Percentiles rank a stretch among this genome's conserved stretches.
phyloP scores from a whole-genome alignment of 2,113 vertebrate genomes.

The Antennarius striatus region DNA sequence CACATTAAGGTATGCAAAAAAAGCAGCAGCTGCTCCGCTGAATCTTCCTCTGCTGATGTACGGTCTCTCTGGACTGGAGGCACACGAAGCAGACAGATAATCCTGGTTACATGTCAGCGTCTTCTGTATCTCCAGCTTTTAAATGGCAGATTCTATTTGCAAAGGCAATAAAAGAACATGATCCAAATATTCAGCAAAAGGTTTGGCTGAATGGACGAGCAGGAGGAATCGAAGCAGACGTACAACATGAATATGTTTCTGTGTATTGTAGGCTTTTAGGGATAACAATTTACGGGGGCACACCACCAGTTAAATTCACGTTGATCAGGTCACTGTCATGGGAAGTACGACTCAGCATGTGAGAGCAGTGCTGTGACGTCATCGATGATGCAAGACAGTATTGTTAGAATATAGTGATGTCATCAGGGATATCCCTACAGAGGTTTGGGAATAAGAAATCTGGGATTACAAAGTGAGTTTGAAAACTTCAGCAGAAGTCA shows the following conservation, averaged over 20 bases:
- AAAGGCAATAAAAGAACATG: neutral
- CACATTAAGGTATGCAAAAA: constrained; percentile 45
- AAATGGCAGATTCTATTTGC: neutral
- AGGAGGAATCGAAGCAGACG: neutral
- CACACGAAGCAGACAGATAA: neutral
- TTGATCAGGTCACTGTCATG: too few relatives aligned
- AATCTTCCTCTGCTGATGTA: constrained; percentile 14
- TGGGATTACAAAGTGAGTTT: too few relatives aligned
- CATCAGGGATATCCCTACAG: neutral
- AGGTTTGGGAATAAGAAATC: too few relatives aligned
- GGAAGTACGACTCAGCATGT: neutral
- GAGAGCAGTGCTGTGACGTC: neutral
- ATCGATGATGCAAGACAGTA: neutral
- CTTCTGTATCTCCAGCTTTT: too few relatives aligned
- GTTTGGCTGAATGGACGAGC: constrained; percentile 1
- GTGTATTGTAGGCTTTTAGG: neutral
- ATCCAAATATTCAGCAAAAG: neutral
- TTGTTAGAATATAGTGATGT: neutral
- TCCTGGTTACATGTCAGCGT: too few relatives aligned
- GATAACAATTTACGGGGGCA: too few relatives aligned
- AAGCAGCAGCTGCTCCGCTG: constrained; percentile 19
- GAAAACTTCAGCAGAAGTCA: too few relatives aligned
- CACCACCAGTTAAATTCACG: too few relatives aligned
- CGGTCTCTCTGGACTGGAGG: neutral
- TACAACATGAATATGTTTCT: neutral